Evolutionary conservation across 2,888 invertebrate species (phyloP).

Genomic region (Melipona bicolor): DNA sequence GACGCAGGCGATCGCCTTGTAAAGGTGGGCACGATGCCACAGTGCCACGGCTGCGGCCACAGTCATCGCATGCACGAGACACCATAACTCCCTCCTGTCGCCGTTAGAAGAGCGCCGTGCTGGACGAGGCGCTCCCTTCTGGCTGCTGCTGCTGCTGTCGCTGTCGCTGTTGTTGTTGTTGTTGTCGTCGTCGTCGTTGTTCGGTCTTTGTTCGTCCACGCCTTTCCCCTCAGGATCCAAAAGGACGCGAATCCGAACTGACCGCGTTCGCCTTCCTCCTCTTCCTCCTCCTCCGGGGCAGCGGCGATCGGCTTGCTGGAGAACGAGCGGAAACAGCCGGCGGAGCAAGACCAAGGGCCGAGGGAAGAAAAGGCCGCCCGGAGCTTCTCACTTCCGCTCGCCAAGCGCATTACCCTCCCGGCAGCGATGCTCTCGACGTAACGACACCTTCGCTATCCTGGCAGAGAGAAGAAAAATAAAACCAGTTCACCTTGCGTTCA

Average conservation of each 20-base stretch:
- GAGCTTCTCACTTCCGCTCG: slow-evolving; percentile 55
- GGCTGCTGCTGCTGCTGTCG: slow-evolving; percentile 27
- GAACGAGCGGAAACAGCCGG: neutral
- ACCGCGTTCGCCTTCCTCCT: too few relatives aligned
- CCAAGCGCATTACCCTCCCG: slow-evolving; percentile 63
- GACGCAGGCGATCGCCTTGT: slow-evolving; percentile 86
- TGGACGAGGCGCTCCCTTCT: slow-evolving; percentile 63
- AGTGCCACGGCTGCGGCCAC: slow-evolving; percentile 84
- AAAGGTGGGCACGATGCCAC: slow-evolving; percentile 85
- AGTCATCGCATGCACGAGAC: slow-evolving; percentile 82
- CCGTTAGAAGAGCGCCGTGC: slow-evolving; percentile 74
- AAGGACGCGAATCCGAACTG: neutral
- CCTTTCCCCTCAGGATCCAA: slow-evolving; percentile 1
- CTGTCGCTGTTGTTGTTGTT: neutral
- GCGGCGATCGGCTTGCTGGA: neutral
- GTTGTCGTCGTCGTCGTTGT: neutral
- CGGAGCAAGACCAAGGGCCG: neutral
- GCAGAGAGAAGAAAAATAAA: neutral
- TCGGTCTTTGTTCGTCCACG: neutral
- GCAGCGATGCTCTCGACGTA: slow-evolving; percentile 9
- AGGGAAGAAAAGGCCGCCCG: slow-evolving; percentile 43
- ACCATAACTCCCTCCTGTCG: slow-evolving; percentile 82
- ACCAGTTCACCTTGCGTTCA: neutral
- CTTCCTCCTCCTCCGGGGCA: too few relatives aligned
- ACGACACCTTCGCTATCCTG: slow-evolving; percentile 42